phyloP scores from a whole-genome alignment of 2,113 vertebrate species.

The Dinomys branickii region DNA sequence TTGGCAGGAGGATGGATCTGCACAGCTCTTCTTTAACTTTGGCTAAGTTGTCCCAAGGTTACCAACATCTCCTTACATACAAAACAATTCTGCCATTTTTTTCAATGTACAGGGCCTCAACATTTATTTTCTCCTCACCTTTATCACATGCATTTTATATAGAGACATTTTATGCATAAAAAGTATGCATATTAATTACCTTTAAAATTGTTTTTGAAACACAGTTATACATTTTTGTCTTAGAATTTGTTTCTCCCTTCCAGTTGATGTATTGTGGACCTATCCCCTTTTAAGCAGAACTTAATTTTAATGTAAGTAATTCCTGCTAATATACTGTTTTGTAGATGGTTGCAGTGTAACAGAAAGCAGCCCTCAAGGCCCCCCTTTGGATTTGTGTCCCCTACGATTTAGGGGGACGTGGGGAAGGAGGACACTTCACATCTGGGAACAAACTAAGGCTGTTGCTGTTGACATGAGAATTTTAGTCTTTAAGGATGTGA shows the following conservation, averaged over 20 bases:
- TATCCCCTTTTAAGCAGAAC: constrained; percentile 33
- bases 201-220: neutral
- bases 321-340: neutral
- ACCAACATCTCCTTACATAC: neutral
- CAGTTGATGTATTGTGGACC: neutral
- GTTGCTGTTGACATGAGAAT: constrained; percentile 14
- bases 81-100: neutral
- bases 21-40: neutral
- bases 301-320: constrained; percentile 26
- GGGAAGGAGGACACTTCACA: neutral
- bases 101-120: neutral
- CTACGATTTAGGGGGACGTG: neutral
- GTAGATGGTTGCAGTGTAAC: neutral
- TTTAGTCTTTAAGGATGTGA: constrained; percentile 27
- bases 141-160: neutral
- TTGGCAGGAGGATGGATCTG: neutral
- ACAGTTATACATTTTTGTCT: neutral
- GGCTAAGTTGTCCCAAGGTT: neutral
- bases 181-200: constrained; percentile 18
- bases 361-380: neutral
- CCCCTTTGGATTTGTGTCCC: neutral
- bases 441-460: constrained; percentile 7
- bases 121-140: neutral
- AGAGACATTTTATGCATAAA: neutral
- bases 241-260: neutral